These are phyloP conservation scores for Betta splendens DNA, from an alignment of 2,797 vertebrate species.

Conservation along the genomic window DNA sequence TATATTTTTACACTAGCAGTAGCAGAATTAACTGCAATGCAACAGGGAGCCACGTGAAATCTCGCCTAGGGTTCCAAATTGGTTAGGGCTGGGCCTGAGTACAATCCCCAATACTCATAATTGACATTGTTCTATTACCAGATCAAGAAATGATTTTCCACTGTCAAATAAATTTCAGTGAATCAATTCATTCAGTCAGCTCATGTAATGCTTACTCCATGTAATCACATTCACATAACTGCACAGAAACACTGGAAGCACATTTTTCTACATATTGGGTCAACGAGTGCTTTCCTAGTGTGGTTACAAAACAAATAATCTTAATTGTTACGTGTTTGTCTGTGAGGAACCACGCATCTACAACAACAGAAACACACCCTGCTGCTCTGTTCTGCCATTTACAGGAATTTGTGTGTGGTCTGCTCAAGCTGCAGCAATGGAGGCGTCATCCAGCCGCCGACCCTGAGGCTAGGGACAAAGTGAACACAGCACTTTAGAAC, in stretches of 20 bases:
- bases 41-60: too few relatives aligned
- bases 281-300: neutral
- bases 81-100: too few relatives aligned
- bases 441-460: conserved; percentile 86
- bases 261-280: conserved; percentile 18
- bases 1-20: too few relatives aligned
- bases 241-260: conserved; percentile 22
- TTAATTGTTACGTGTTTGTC: conserved; percentile 45
- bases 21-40: too few relatives aligned
- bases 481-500: neutral
- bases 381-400: conserved; percentile 25
- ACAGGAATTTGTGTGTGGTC: conserved; percentile 26
- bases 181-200: conserved; percentile 1
- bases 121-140: conserved; percentile 21
- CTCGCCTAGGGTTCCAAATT: too few relatives aligned
- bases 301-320: conserved; percentile 47
- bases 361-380: conserved; percentile 1
- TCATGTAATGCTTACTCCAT: conserved; percentile 4
- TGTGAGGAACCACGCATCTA: conserved; percentile 35
- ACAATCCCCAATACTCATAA: conserved; percentile 7
- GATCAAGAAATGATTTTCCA: conserved; percentile 18
- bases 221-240: conserved; percentile 25
- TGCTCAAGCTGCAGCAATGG: conserved; percentile 88
- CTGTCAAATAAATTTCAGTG: conserved; percentile 15
- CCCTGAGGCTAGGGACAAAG: conserved; percentile 89